phyloP scores from a whole-genome alignment of 2,888 invertebrate genomes.

The Tridacna crocea region DNA sequence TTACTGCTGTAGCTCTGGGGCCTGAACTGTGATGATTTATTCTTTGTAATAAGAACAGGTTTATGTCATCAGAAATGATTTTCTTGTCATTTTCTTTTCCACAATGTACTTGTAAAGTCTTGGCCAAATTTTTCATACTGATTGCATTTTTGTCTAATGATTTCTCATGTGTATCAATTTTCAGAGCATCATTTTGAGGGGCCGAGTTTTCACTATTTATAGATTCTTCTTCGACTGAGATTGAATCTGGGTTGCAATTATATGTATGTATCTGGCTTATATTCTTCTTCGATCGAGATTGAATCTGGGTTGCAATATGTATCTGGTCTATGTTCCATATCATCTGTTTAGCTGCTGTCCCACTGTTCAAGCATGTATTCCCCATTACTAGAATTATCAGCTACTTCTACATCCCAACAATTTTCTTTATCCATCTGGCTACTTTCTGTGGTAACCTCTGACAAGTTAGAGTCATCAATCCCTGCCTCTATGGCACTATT shows the following conservation, averaged over 20 bases:
- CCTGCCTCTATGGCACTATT: neutral
- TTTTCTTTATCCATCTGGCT: neutral
- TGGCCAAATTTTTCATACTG: neutral
- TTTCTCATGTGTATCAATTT: neutral
- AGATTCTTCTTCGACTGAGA: constrained; percentile 4
- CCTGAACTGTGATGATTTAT: too few species aligned
- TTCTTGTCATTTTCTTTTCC: neutral
- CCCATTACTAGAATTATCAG: neutral
- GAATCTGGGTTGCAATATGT: neutral
- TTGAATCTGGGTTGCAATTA: too few species aligned
- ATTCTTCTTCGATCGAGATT: too few species aligned
- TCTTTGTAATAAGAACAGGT: neutral
- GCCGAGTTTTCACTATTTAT: neutral
- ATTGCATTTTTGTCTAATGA: neutral
- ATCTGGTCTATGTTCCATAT: neutral
- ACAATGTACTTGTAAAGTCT: neutral
- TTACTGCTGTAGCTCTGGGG: neutral
- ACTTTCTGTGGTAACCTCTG: neutral
- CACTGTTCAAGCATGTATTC: neutral
- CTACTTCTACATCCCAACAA: neutral
- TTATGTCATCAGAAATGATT: neutral
- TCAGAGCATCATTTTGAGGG: neutral
- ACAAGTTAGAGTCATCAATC: neutral
- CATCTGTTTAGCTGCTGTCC: neutral
- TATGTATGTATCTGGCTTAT: too few species aligned